Base-by-base conservation (phyloP, 2,797 vertebrate genomes). In the Nannoperca australis region DNA sequence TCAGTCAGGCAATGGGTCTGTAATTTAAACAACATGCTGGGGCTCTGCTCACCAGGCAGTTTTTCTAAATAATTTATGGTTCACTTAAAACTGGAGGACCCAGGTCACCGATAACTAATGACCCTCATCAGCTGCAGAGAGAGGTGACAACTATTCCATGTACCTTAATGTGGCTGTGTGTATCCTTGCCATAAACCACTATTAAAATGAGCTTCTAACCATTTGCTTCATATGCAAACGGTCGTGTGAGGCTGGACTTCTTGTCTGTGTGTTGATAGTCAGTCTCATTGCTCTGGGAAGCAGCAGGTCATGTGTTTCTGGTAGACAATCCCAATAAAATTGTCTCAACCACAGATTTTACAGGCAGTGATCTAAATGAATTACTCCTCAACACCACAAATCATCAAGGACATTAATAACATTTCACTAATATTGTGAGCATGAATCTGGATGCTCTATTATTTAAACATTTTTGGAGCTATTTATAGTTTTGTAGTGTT, bases 1-100 rank as follows among this genome's bases (percentile, higher is more conserved):
- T 92, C 91, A 88, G 85, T 81, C 76, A 70, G 84, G 79, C 84
- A 88, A 85, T 78, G 83, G 73, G 67, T 68, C 81, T 80, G 65
- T 92, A 92, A 94, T 94, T 91, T 91, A 92, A 94, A 85, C 90
- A 94, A 88, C 85, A 84, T 85, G 88, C 87, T 80, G 68, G 60
- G 67, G 67, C 69, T 88, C 62, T 69, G 70, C 90, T 88, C 79
- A 73, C 81, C 70, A 49, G 68, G 74, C 71, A 70, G 61, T 76
- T 83, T 61, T 68, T 71, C 69, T 15, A 30, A 67, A 79, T 59
- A 86, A 93, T 90, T 89, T 90, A 94, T 85, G 47, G 59, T 81
- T 83, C 78, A 82, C 80, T 90, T 87, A 81, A 85, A 81, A 76
- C 61, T 34, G 44, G 83, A 73, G 59, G 87, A 93, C 86, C 58